Conservation (phyloP, 2,113 vertebrate species). For the Sander lucioperca region DNA sequence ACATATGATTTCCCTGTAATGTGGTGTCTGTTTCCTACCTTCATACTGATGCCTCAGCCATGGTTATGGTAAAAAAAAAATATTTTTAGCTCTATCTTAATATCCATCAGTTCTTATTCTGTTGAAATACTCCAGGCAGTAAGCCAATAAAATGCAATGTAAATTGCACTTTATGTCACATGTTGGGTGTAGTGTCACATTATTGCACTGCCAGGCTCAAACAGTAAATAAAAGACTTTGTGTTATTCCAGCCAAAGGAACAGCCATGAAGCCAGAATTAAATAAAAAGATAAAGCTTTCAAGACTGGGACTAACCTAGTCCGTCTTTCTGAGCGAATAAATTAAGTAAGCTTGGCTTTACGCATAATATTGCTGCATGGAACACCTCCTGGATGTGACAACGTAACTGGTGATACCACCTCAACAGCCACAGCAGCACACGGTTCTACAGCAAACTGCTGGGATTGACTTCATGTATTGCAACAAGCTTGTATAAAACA, state of each 20-base stretch:
- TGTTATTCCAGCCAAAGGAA: not conserved
- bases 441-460: not conserved
- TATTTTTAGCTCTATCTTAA: not conserved
- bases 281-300: not conserved
- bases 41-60: too few relatives aligned
- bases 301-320: not conserved
- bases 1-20: too few relatives aligned
- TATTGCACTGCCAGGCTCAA: not conserved
- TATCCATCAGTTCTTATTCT: not conserved
- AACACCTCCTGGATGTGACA: not conserved
- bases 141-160: not conserved
- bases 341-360: not conserved
- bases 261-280: not conserved
- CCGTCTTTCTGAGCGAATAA: not conserved
- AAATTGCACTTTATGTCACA: not conserved
- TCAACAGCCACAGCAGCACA: not conserved
- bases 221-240: not conserved
- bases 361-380: not conserved
- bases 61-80: not conserved
- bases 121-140: not conserved
- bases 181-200: not conserved
- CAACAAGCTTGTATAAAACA: not conserved
- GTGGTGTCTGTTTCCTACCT: too few relatives aligned
- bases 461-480: not conserved
- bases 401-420: not conserved